Percentiles rank a stretch among this genome's conserved stretches.
These are phyloP conservation scores for Emmelina monodactyla DNA, from an alignment of 2,888 invertebrate genomes.

Conservation along the genomic window DNA sequence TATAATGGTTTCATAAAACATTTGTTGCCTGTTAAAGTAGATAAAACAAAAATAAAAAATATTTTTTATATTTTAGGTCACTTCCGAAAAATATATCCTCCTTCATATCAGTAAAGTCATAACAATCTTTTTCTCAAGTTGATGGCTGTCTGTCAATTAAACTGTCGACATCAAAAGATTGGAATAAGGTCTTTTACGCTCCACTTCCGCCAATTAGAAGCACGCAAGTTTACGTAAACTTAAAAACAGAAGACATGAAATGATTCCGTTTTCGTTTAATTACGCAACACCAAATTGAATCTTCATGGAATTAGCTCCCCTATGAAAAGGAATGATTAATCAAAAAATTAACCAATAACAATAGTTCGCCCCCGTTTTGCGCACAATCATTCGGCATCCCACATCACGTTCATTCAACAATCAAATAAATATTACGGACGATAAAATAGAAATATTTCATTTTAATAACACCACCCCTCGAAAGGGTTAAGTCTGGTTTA, in stretches of 20 bases:
- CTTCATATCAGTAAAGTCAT: no score
- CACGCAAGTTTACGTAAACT: no score
- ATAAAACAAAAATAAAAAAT: not conserved
- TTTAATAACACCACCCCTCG: slow-evolving; percentile 52
- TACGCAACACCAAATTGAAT: slow-evolving; percentile 31
- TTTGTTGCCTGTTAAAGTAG: not conserved
- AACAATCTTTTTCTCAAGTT: no score
- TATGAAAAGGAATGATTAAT: slow-evolving; percentile 53
- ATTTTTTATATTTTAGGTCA: no score
- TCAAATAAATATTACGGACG: slow-evolving; percentile 65
- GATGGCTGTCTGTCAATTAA: no score
- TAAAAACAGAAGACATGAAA: no score
- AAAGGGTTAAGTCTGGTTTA: slow-evolving; percentile 48
- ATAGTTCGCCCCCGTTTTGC: slow-evolving; percentile 49
- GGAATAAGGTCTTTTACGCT: no score
- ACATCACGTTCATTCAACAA: slow-evolving; percentile 64
- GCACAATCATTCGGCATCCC: slow-evolving; percentile 56
- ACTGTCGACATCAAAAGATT: no score
- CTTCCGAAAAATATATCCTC: no score
- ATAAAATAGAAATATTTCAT: slow-evolving; percentile 66
- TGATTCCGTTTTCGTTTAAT: no score
- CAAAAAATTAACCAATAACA: slow-evolving; percentile 65
- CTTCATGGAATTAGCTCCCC: slow-evolving; percentile 44
- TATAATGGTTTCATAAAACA: not conserved
- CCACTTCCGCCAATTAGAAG: no score